Conservation (phyloP, 2,113 vertebrate genomes). For the Cisticola juncidis region DNA sequence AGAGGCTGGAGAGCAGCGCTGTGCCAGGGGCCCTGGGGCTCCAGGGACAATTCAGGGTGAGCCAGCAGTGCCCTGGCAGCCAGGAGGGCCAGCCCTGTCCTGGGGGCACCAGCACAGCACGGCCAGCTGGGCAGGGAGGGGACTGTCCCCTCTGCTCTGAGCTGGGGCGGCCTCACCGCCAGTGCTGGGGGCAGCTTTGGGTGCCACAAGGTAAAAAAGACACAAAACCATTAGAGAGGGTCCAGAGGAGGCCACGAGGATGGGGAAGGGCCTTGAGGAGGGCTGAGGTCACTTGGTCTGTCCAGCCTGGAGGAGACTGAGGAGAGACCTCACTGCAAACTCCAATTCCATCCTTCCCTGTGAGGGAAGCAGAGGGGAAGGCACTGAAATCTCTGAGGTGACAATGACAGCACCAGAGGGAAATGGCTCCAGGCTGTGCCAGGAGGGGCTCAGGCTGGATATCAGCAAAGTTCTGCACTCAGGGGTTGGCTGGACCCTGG, state of each 20-base stretch:
- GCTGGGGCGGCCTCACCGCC: accelerated
- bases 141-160: not conserved
- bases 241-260: no score
- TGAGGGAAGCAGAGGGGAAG: not conserved
- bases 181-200: not conserved
- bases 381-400: not conserved
- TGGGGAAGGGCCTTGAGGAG: not conserved
- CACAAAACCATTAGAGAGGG: accelerated
- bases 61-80: not conserved
- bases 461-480: not conserved
- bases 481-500: not conserved
- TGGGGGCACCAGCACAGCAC: not conserved
- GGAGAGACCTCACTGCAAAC: accelerated
- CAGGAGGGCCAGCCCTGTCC: not conserved
- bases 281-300: not conserved
- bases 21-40: not conserved
- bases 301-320: not conserved
- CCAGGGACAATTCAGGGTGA: not conserved
- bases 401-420: not conserved
- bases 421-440: not conserved
- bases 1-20: not conserved
- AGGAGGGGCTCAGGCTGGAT: not conserved
- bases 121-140: not conserved
- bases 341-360: not conserved
- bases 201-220: not conserved